These are phyloP conservation scores for Phalloptychus januarius DNA, from an alignment of 2,797 vertebrate species.

Conservation along the genomic window DNA sequence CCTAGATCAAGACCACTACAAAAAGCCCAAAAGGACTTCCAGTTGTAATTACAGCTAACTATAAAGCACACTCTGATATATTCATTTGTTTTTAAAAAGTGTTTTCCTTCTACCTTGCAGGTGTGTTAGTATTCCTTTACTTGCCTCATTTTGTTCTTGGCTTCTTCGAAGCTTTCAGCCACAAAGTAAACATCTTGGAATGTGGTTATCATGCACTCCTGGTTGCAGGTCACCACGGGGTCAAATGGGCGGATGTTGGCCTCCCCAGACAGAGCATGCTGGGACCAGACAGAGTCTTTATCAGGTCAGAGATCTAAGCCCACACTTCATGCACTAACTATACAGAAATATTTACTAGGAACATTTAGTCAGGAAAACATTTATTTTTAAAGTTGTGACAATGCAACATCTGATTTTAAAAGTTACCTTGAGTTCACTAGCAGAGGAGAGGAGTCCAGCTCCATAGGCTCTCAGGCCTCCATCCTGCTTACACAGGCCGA, in stretches of 20 bases:
- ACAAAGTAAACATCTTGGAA: constrained; percentile 92
- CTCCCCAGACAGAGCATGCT: constrained; percentile 23
- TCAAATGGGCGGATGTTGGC: constrained; percentile 81
- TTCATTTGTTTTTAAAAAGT: background rate
- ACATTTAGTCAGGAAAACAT: background rate
- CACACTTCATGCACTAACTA: background rate
- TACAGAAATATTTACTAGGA: background rate
- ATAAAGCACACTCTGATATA: background rate
- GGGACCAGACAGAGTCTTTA: background rate
- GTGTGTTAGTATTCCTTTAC: background rate
- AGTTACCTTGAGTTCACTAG: constrained; percentile 33
- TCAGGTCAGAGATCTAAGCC: background rate
- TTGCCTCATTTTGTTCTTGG: constrained; percentile 92
- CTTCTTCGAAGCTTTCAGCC: constrained; percentile 92
- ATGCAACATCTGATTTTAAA: background rate
- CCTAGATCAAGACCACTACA: too few species aligned
- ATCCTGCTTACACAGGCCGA: constrained; percentile 93
- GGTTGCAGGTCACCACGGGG: constrained; percentile 84
- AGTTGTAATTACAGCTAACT: background rate
- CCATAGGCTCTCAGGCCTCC: constrained; percentile 89
- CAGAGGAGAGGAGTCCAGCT: constrained; percentile 90
- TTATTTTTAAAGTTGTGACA: background rate
- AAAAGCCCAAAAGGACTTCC: background rate
- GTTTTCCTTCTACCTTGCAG: background rate
- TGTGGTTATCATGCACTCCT: constrained; percentile 90